phyloP scores from a whole-genome alignment of 2,888 invertebrate species.

The Argyresthia albistria region DNA sequence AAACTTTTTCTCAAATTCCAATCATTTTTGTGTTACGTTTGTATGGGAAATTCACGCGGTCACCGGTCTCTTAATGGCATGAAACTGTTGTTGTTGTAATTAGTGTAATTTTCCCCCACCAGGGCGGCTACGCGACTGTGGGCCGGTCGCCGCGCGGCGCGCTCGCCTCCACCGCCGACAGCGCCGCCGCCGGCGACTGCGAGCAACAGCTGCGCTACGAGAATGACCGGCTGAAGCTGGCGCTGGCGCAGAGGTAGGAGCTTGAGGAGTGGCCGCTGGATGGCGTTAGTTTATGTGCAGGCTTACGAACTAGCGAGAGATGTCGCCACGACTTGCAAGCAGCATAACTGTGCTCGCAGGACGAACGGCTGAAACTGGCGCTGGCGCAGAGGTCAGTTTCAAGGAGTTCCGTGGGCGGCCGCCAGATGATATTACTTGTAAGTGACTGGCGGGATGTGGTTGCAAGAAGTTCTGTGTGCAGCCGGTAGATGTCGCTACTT shows the following conservation, averaged over 20 bases:
- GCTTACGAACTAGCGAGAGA: too few species aligned
- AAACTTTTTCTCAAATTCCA: too few species aligned
- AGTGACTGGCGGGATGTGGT: too few species aligned
- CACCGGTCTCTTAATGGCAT: too few species aligned
- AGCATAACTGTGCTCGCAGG: conserved; percentile 97
- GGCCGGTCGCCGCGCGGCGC: conserved; percentile 38
- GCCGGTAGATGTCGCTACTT: too few species aligned
- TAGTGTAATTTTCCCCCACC: conserved; percentile 2
- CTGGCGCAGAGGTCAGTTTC: conserved; percentile 97
- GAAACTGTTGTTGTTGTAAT: too few species aligned
- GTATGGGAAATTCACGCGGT: too few species aligned
- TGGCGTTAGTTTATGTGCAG: background rate
- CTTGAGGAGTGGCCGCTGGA: background rate
- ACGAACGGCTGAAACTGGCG: conserved; percentile 95
- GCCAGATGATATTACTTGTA: background rate
- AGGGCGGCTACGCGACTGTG: conserved; percentile 56
- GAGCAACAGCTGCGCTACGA: conserved; percentile 96
- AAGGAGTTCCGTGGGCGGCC: background rate
- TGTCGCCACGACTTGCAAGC: too few species aligned
- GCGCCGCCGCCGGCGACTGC: conserved; percentile 13
- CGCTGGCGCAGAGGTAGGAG: conserved; percentile 90
- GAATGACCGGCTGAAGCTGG: conserved; percentile 95
- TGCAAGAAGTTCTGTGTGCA: too few species aligned
- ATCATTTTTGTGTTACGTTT: too few species aligned
- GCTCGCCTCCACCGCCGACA: conserved; percentile 20